Base-by-base conservation (phyloP, 2,888 invertebrate genomes). In the Aquatica leii region DNA sequence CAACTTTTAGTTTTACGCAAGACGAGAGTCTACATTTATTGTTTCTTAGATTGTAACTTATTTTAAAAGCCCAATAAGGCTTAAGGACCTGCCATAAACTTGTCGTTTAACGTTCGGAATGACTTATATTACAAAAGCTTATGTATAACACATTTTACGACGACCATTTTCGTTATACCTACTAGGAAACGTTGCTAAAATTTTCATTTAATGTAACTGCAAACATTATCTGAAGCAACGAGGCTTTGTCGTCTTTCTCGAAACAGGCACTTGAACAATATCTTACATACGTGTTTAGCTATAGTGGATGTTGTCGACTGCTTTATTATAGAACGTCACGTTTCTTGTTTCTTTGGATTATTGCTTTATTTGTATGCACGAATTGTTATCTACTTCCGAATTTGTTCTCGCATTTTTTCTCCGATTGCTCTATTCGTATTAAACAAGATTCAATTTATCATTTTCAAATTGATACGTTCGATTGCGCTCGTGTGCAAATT, bases 51-150 rank as follows among this genome's bases (percentile, higher is more conserved):
- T 58, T 56, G 48, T 67, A 64, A 67, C 58, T 67, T 67, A 67
- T 67, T 67, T 66, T 67, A 59, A 67, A 67, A 58, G 51, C 57
- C 52, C 67, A 63, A 53, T 64, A 60, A 64, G 63, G 64, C 55
- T 67, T 67, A 58, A 41, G 48, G 63, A 43, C 37, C 48, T 48
- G 41, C 61, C 60, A 58, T 67, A 67, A 66, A 67, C 60, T 64
- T 64, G 64, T 61, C 67, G 59, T 67, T 64, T 64, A 61, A 34
- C 37, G 54, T 55, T 54, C 61, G 41, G 49, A 60, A 61, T 50
- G 54, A 37, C 53, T 54, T 40, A 54, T 60, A 60, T 54, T 60
- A 21, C 24, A 17, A 40, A 51, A 49, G 58, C 58, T 50, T 58
- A 58, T 58, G 53, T 59, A 37, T 46, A 24, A 46, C 35, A 15